These are phyloP conservation scores for Drosophila yooni DNA, from an alignment of 2,888 invertebrate species.

Conservation along the genomic window DNA sequence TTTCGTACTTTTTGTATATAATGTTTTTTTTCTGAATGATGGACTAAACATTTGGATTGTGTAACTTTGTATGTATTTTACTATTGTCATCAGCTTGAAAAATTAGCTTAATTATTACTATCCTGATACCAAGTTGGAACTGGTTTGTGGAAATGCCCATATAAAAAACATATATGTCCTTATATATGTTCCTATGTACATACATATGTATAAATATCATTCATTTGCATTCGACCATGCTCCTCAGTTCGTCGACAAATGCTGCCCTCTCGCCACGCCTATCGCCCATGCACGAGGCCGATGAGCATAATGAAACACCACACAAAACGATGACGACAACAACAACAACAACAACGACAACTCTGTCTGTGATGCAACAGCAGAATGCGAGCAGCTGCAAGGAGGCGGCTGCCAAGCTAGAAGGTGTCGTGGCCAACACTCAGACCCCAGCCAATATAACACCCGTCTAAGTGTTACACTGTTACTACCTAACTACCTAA, in stretches of 20 bases:
- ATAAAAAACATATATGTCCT: background rate
- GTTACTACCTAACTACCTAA: conserved; percentile 7
- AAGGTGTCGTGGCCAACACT: conserved; percentile 43
- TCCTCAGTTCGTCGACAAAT: conserved; percentile 63
- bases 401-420: conserved; percentile 62
- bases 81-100: background rate
- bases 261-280: conserved; percentile 86
- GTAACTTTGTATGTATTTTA: background rate
- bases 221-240: conserved; percentile 61
- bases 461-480: conserved; percentile 63
- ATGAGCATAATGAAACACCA: conserved; percentile 86
- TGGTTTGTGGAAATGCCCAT: conserved; percentile 10
- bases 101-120: background rate
- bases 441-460: conserved; percentile 72
- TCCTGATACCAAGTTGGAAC: background rate
- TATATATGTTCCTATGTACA: conserved; percentile 7
- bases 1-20: background rate
- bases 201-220: conserved; percentile 46
- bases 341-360: conserved; percentile 20
- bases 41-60: background rate
- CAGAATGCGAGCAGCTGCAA: conserved; percentile 52
- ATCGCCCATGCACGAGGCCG: conserved; percentile 94
- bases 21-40: background rate
- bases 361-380: conserved; percentile 24
- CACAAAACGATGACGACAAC: conserved; percentile 37